A percentile compares a stretch with the other conserved stretches of the same genome.
Conservation (phyloP, 2,888 invertebrate genomes). For the Cyaniris semiargus region DNA sequence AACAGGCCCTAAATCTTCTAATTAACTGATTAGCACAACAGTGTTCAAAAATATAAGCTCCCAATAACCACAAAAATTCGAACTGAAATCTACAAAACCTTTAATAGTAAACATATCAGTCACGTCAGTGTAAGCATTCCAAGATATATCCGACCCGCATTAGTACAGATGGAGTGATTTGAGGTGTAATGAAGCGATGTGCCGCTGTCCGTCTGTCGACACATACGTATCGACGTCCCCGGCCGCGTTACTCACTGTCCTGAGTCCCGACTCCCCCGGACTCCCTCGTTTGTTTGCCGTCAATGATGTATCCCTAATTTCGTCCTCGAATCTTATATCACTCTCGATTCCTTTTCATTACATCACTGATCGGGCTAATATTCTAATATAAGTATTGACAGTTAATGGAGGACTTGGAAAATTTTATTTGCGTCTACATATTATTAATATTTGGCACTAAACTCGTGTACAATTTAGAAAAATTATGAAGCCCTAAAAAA, state of each 20-base stretch:
- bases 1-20: too few relatives aligned
- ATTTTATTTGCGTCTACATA: background rate
- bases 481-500: too few relatives aligned
- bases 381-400: background rate
- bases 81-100: background rate
- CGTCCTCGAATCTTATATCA: background rate
- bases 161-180: slow-evolving; percentile 63
- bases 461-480: too few relatives aligned
- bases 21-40: too few relatives aligned
- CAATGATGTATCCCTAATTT: slow-evolving; percentile 11
- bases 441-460: background rate
- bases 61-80: too few relatives aligned
- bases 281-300: slow-evolving; percentile 26
- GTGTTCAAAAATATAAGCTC: too few relatives aligned
- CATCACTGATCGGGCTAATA: background rate
- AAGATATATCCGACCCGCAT: slow-evolving; percentile 46
- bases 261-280: slow-evolving; percentile 10
- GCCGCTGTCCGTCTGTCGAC: slow-evolving; percentile 54
- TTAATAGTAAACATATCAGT: background rate
- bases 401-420: background rate
- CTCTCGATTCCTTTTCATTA: background rate
- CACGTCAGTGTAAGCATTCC: background rate
- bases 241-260: slow-evolving; percentile 51
- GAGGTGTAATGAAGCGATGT: slow-evolving; percentile 66
- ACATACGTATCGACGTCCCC: slow-evolving; percentile 55